Conservation (phyloP, 2,888 invertebrate genomes). For the Tortrix viridana region DNA sequence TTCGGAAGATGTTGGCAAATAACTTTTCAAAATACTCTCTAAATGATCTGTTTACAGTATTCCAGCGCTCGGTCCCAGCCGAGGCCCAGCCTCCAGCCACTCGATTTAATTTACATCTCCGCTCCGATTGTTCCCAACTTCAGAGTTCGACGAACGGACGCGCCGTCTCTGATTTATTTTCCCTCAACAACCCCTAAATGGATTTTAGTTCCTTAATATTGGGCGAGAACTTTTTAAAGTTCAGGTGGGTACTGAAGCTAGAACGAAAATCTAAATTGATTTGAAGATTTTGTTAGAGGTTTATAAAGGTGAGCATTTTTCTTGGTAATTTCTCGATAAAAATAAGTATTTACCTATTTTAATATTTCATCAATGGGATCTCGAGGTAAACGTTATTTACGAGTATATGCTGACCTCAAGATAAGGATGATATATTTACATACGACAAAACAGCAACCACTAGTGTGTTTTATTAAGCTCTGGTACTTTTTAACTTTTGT, state of each 20-base stretch:
- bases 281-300: not conserved
- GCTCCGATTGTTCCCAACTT: slow-evolving; percentile 73
- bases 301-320: not conserved
- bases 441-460: too few species aligned
- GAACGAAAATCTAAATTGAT: not conserved
- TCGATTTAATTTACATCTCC: slow-evolving; percentile 81
- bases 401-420: too few species aligned
- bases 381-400: too few species aligned
- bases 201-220: slow-evolving; percentile 71
- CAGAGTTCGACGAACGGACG: slow-evolving; percentile 72
- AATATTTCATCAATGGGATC: too few species aligned
- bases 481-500: too few species aligned
- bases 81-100: slow-evolving; percentile 52
- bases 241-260: slow-evolving; percentile 16
- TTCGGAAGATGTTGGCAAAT: too few species aligned
- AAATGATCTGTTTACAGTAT: slow-evolving; percentile 25
- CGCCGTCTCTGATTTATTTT: slow-evolving; percentile 76
- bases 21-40: not conserved
- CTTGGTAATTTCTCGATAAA: too few species aligned
- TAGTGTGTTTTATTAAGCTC: too few species aligned
- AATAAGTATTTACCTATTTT: too few species aligned
- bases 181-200: slow-evolving; percentile 69
- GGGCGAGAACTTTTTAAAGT: slow-evolving; percentile 53
- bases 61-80: slow-evolving; percentile 31
- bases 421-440: too few species aligned